phyloP scores from a whole-genome alignment of 2,113 vertebrate species.

The Nymphicus hollandicus region DNA sequence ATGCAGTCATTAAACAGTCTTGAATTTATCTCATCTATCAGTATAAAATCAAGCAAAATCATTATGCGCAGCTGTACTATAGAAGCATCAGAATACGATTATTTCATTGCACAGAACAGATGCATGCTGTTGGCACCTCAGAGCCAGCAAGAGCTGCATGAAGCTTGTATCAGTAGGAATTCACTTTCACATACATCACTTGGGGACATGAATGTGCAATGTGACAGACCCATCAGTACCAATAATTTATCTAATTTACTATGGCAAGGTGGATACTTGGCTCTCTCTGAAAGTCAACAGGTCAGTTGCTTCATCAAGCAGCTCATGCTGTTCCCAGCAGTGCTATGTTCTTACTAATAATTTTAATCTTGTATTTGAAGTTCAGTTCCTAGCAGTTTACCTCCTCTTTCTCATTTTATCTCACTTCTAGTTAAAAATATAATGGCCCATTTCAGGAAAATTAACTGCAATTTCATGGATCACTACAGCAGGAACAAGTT shows the following conservation, averaged over 20 bases:
- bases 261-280: not conserved
- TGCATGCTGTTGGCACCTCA: not conserved
- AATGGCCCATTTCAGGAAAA: slow-evolving; percentile 55
- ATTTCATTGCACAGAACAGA: slow-evolving; percentile 8
- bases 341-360: slow-evolving; percentile 13
- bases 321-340: slow-evolving; percentile 37
- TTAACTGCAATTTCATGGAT: slow-evolving; percentile 61
- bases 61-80: not conserved
- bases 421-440: slow-evolving; percentile 44
- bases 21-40: slow-evolving; percentile 22
- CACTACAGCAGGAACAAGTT: slow-evolving; percentile 41
- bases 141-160: not conserved
- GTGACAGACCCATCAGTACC: slow-evolving; percentile 23
- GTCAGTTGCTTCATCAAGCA: slow-evolving; percentile 32
- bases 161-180: not conserved
- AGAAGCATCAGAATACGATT: not conserved
- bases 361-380: slow-evolving; percentile 52
- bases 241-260: slow-evolving; percentile 50
- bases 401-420: slow-evolving; percentile 37
- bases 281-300: slow-evolving; percentile 34
- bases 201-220: not conserved
- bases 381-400: slow-evolving; percentile 24
- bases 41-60: not conserved
- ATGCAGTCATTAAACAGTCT: not conserved
- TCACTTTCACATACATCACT: slow-evolving; percentile 21